Percentiles rank a stretch among this genome's conserved stretches.
Evolutionary conservation across 1,140 invertebrate genomes (phyloP).

Genomic region (Drosophila truncata): DNA sequence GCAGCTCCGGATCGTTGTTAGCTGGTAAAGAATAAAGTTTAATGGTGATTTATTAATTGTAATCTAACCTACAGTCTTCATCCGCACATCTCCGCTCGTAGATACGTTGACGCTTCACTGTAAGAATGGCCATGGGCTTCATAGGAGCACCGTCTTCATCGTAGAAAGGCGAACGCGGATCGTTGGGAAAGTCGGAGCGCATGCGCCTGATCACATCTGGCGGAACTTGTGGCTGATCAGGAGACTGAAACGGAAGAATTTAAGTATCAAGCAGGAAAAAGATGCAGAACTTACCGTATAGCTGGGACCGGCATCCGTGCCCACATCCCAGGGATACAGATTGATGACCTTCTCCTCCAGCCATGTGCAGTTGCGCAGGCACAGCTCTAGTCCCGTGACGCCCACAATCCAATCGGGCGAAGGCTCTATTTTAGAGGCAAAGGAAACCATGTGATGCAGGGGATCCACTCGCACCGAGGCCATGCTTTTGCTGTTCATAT

Average conservation of each 20-base stretch:
- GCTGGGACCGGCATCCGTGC: conserved; percentile 96
- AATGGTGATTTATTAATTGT: too few species aligned
- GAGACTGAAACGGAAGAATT: conserved; percentile 87
- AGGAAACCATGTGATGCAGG: conserved; percentile 96
- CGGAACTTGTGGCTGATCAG: conserved; percentile 92
- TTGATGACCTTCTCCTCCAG: conserved; percentile 93
- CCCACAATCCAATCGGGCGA: conserved; percentile 99
- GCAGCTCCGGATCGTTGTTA: conserved; percentile 76
- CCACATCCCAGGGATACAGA: conserved; percentile 98
- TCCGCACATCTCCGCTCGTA: conserved; percentile 94
- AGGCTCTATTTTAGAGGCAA: conserved; percentile 97
- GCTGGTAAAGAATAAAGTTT: conserved; percentile 27
- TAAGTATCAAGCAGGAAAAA: accelerated
- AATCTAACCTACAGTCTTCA: conserved; percentile 66
- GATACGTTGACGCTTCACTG: conserved; percentile 91
- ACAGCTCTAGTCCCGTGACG: conserved; percentile 96
- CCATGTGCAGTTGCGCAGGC: conserved; percentile 97
- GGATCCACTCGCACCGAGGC: conserved; percentile 97
- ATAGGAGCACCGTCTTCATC: conserved; percentile 91
- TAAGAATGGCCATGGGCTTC: conserved; percentile 95
- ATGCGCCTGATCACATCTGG: conserved; percentile 93
- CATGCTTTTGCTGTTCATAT: conserved; percentile 95
- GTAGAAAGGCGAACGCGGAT: conserved; percentile 96
- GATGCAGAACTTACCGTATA: conserved; percentile 90
- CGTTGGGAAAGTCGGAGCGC: conserved; percentile 92